A percentile compares a stretch with the other conserved stretches of the same genome.
These are phyloP conservation scores for Siniperca knerii DNA, from an alignment of 2,113 vertebrate genomes.

Conservation along the genomic window DNA sequence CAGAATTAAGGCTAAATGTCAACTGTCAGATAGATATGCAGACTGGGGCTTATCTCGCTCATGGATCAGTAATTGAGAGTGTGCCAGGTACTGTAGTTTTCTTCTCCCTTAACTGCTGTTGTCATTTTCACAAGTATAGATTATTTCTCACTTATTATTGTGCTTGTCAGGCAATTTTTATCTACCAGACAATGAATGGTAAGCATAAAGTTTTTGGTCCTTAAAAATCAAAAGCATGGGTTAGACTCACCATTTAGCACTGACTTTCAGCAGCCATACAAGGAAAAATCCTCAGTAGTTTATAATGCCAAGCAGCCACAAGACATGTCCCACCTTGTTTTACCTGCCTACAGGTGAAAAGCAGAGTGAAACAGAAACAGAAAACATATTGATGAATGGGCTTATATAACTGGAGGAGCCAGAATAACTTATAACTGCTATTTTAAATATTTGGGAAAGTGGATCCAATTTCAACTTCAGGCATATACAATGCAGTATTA, in stretches of 20 bases:
- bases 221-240: constrained; percentile 14
- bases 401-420: constrained; percentile 21
- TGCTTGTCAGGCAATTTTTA: constrained; percentile 24
- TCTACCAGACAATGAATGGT: constrained; percentile 10
- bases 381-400: constrained; percentile 32
- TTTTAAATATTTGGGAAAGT: constrained; percentile 3
- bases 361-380: constrained; percentile 24
- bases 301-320: constrained; percentile 47
- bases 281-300: constrained; percentile 35
- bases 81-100: constrained; percentile 36
- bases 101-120: constrained; percentile 51
- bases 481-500: neutral
- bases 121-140: constrained; percentile 47
- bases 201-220: neutral
- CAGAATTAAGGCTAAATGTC: constrained; percentile 75
- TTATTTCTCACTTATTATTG: constrained; percentile 27
- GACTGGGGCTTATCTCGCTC: constrained; percentile 55
- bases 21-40: constrained; percentile 68
- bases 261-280: constrained; percentile 12
- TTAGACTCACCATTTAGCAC: constrained; percentile 3
- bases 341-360: constrained; percentile 26
- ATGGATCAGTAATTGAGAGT: constrained; percentile 54
- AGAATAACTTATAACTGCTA: constrained; percentile 7
- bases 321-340: constrained; percentile 44
- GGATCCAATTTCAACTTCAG: constrained; percentile 22